Conservation (phyloP, 2,888 invertebrate genomes). For the Euplexia lucipara region DNA sequence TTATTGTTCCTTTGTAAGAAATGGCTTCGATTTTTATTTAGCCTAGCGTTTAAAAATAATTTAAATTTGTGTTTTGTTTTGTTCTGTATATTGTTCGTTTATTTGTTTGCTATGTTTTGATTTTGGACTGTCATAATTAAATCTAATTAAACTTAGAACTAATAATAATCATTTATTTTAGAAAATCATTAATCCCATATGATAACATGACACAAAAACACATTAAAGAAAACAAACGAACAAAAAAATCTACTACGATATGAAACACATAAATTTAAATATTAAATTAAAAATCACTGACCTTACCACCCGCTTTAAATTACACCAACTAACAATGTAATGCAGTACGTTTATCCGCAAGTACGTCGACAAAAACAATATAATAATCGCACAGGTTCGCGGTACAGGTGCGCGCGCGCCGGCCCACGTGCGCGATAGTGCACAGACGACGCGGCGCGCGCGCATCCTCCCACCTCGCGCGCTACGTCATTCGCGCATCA, state of each 20-base stretch:
- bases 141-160: too few relatives aligned
- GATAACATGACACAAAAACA: too few relatives aligned
- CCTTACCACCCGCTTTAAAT: slow-evolving; percentile 43
- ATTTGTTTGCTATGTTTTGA: too few relatives aligned
- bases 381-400: slow-evolving; percentile 26
- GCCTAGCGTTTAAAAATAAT: background rate
- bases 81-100: too few relatives aligned
- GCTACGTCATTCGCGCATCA: slow-evolving; percentile 38
- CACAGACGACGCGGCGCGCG: slow-evolving; percentile 65
- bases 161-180: too few relatives aligned
- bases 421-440: slow-evolving; percentile 64
- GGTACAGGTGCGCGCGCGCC: slow-evolving; percentile 50
- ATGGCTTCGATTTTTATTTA: too few relatives aligned
- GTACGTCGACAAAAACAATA: slow-evolving; percentile 26
- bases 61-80: too few relatives aligned
- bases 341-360: slow-evolving; percentile 23
- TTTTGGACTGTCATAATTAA: too few relatives aligned
- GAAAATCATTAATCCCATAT: too few relatives aligned
- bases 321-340: slow-evolving; percentile 6
- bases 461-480: slow-evolving; percentile 66
- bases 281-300: slow-evolving; percentile 37
- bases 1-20: background rate
- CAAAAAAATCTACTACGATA: background rate
- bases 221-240: background rate
- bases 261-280: background rate